Base-by-base conservation (phyloP, 2,797 vertebrate species). In the Megalops cyprinoides region DNA sequence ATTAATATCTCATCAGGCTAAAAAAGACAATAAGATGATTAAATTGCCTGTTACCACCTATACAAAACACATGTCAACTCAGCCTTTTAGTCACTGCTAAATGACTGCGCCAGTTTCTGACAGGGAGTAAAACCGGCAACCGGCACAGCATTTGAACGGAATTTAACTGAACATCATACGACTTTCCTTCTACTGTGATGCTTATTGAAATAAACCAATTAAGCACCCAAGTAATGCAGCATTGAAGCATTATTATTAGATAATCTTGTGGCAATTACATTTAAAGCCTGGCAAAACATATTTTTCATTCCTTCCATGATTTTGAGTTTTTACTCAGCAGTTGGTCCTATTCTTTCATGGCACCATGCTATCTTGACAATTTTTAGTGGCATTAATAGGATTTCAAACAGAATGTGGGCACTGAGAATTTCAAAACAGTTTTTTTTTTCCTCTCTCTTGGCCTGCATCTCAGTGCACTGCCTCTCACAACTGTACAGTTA, bases 221-320 rank as follows among this genome's bases (percentile, higher is more conserved):
- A 39, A 46, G 34, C 9, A 20, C 73, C 10, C 23, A 39, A 12
- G 23, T 42, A 39, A n/a, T 73, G 42, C 23, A 8, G 44, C 23
- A 18, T 14, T 73, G n/a, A n/a, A n/a, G n/a, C 23, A 73, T 73
- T 42, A 39, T 18, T 44, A 39, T 20, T 37, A n/a, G 31, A 39
- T 42, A 18, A 23, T 44, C 37, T 10, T 6, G 23, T 44, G 4
- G 39, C 39, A 73, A 73, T 39, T 73, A 10, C 20, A 73, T 20
- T n/a, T 73, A 44, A 18, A 44, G 34, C 69, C 69, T 44, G 10
- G 23, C 69, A 73, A 44, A 39, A 58, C n/a, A 73, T 44, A 44
- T 39, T 39, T 73, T 23, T 10, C 69, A 73, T 73, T 73, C 69
- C 39, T 73, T 73, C 69, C 69, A 73, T 73, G 34, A 73, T 73